These are phyloP conservation scores for Centropyge bicolor DNA, from an alignment of 2,797 vertebrate species.

Conservation along the genomic window DNA sequence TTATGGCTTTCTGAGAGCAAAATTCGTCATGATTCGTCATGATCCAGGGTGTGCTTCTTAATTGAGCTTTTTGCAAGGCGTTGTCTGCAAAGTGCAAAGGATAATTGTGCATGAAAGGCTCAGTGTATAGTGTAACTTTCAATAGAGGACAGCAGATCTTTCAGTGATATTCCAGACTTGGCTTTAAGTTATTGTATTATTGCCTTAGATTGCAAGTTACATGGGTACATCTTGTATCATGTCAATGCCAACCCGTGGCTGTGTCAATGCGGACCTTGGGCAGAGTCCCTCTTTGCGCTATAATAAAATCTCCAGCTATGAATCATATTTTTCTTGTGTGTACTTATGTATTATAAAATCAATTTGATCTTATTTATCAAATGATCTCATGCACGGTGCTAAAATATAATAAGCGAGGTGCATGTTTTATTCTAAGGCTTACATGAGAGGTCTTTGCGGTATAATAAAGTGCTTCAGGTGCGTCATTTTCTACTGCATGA, in stretches of 20 bases:
- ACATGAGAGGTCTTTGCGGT: slow-evolving; percentile 19
- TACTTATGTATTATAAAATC: neutral
- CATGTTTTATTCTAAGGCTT: neutral
- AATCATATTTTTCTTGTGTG: slow-evolving; percentile 11
- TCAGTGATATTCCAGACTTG: neutral
- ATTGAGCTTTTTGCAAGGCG: slow-evolving; percentile 36
- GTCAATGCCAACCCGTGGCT: slow-evolving; percentile 25
- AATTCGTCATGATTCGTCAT: slow-evolving; percentile 3
- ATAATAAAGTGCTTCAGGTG: slow-evolving; percentile 43
- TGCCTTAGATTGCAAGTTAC: slow-evolving; percentile 12
- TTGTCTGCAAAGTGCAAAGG: slow-evolving; percentile 50
- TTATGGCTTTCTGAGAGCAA: slow-evolving; percentile 26
- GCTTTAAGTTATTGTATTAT: neutral
- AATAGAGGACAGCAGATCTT: neutral
- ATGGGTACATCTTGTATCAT: slow-evolving; percentile 23
- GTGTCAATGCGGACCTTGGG: slow-evolving; percentile 68
- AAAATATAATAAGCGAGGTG: neutral
- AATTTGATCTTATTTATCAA: neutral
- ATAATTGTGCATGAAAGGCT: slow-evolving; percentile 2
- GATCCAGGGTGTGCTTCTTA: slow-evolving; percentile 1
- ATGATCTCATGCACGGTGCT: neutral
- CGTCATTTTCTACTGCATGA: slow-evolving; percentile 54
- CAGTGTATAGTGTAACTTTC: neutral
- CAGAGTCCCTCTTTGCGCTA: slow-evolving; percentile 42
- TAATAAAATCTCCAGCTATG: slow-evolving; percentile 23